Percentiles rank a stretch among this genome's conserved stretches.
Conservation (phyloP, 2,797 vertebrate species). For the Sebastiscus tertius region DNA sequence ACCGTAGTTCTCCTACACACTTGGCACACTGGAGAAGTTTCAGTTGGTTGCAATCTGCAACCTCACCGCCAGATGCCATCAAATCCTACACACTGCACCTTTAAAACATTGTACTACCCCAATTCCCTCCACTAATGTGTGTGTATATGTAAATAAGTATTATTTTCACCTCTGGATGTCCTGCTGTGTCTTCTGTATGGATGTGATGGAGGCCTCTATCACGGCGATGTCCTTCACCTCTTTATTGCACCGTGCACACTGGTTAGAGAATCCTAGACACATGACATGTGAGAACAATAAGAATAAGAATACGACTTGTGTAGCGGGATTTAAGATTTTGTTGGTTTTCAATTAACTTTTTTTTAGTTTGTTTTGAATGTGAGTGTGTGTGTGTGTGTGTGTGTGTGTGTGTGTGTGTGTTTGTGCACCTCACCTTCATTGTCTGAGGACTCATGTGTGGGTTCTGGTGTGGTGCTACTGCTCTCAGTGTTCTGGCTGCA, state of each 20-base stretch:
- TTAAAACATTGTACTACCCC: background rate
- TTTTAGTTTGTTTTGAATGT: no score
- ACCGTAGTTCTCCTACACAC: no score
- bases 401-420: background rate
- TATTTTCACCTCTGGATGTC: constrained; percentile 91
- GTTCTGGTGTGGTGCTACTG: constrained; percentile 94
- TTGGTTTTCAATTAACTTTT: background rate
- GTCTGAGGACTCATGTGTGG: constrained; percentile 92
- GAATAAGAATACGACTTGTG: background rate
- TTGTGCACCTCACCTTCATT: constrained; percentile 84
- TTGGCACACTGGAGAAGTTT: no score
- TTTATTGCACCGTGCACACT: constrained; percentile 88
- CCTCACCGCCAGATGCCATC: no score
- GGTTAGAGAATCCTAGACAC: constrained; percentile 73
- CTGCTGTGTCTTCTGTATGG: constrained; percentile 91
- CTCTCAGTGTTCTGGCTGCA: constrained; percentile 96
- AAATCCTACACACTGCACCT: no score
- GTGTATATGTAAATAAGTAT: background rate
- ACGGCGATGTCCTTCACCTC: constrained; percentile 87
- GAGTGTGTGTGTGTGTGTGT: background rate
- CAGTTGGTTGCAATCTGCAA: no score
- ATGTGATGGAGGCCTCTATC: constrained; percentile 89
- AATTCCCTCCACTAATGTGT: no score
- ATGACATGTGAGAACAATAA: background rate
- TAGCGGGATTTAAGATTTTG: background rate